Base-by-base conservation (phyloP, 2,113 vertebrate genomes). In the Lepidothrix coronata region DNA sequence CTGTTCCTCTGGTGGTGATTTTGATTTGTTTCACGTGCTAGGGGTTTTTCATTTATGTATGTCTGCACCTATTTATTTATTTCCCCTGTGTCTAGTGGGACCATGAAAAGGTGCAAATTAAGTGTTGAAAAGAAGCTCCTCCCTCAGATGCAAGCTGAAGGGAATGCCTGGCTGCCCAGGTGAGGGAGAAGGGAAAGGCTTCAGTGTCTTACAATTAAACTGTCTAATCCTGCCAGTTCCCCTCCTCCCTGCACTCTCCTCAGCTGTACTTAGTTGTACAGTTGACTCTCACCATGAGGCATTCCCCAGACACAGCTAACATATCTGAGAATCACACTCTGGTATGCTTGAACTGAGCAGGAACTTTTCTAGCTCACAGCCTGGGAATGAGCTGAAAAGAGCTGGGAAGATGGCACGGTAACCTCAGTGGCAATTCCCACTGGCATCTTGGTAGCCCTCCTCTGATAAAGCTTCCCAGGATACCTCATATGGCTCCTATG, bases 201-300 rank as follows among this genome's bases (percentile, higher is more conserved):
- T 70, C 51, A 39, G 15, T 16, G 12, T 39, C 44, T 76, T 22
- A 35, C 14, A 91, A 6, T 39, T 72, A 52, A 87, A 37, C 24
- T 24, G 24, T 7, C 30, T 25, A 41, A 13, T 71, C 52, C 41
- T 82, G 41, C 12, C 30, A 25, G 52, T 16, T 31, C 11, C 33
- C 30, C 8, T 44, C 20, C 12, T 72, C 39, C 23, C 62, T 46
- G 48, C 41, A 57, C 24, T 79, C 49, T 41, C 33, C 71, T 61
- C 71, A 49, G 31, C 18, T 37, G 28, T 65, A 52, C 3, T 52
- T 57, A 43, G 6, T n/a, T 24, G 10, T 57, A 43, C 11, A 10
- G 22, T 8, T 13, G 1, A 20, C 24, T 75, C 28, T n/a, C 39
- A 48, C 7, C 1, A 0, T 1, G 5, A 88, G 46, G 37, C 58